Percentiles rank a stretch among this genome's conserved stretches.
Conservation (phyloP, 2,888 invertebrate genomes). For the Arctia plantaginis region DNA sequence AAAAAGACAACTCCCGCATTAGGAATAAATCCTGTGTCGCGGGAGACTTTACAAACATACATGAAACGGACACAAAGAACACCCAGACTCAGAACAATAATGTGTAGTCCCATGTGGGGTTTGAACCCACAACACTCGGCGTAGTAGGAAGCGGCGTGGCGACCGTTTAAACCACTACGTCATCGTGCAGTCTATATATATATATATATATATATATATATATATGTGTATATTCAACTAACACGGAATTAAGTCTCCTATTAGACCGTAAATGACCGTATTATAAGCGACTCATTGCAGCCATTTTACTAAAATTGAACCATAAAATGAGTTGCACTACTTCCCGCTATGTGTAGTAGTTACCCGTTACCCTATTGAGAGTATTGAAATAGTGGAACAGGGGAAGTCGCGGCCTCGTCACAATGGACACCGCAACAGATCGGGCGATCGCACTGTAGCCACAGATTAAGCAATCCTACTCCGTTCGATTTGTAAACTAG, state of each 20-base stretch:
- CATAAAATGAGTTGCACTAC: slow-evolving; percentile 43
- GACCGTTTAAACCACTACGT: too few relatives aligned
- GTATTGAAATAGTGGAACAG: slow-evolving; percentile 25
- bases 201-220: too few relatives aligned
- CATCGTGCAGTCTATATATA: too few relatives aligned
- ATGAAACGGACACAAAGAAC: too few relatives aligned
- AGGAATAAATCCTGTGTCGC: too few relatives aligned
- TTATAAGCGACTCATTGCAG: slow-evolving; percentile 25
- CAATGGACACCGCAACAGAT: slow-evolving; percentile 51
- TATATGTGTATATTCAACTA: too few relatives aligned
- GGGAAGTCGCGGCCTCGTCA: slow-evolving; percentile 48
- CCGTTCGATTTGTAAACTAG: not conserved
- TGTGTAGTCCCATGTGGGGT: too few relatives aligned
- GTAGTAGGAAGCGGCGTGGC: too few relatives aligned
- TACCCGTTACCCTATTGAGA: slow-evolving; percentile 35
- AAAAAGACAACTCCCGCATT: too few relatives aligned
- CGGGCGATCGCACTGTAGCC: slow-evolving; percentile 27
- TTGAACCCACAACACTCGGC: too few relatives aligned
- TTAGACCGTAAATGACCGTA: slow-evolving; percentile 18
- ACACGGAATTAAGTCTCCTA: not conserved
- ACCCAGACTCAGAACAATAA: too few relatives aligned
- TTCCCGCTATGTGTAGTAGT: slow-evolving; percentile 36
- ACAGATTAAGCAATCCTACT: slow-evolving; percentile 9
- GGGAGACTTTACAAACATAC: too few relatives aligned
- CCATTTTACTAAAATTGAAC: slow-evolving; percentile 33